Evolutionary conservation across 2,888 invertebrate species (phyloP).

Genomic region (Phalera bucephala): DNA sequence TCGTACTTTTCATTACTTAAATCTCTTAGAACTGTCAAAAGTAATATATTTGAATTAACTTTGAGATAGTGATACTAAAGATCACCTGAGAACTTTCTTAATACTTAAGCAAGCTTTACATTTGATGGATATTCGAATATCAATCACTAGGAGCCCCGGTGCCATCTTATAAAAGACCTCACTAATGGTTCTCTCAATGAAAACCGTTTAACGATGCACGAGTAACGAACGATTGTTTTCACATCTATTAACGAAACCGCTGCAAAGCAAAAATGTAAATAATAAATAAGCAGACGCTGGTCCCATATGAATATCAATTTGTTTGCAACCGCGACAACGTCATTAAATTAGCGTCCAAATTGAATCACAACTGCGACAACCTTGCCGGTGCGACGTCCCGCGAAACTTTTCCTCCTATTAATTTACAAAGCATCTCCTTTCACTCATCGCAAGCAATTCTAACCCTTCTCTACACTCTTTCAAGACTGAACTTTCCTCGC

Average conservation of each 20-base stretch:
- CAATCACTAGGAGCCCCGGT: not conserved
- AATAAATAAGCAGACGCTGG: slow-evolving; percentile 62
- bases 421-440: slow-evolving; percentile 78
- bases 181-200: slow-evolving; percentile 1
- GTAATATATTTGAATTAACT: no score
- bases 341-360: slow-evolving; percentile 83
- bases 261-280: slow-evolving; percentile 55
- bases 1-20: no score
- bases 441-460: slow-evolving; percentile 45
- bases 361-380: slow-evolving; percentile 83
- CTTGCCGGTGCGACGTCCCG: slow-evolving; percentile 76
- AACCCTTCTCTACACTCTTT: slow-evolving; percentile 39
- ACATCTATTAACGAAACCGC: slow-evolving; percentile 37
- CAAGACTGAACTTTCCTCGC: slow-evolving; percentile 60
- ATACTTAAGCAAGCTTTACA: not conserved
- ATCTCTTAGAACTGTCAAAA: no score
- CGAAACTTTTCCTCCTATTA: slow-evolving; percentile 82
- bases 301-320: slow-evolving; percentile 83
- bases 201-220: slow-evolving; percentile 7
- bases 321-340: slow-evolving; percentile 75
- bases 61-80: no score
- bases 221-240: slow-evolving; percentile 30
- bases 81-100: not conserved
- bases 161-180: not conserved
- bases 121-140: not conserved